A percentile compares a stretch with the other conserved stretches of the same genome.
Evolutionary conservation across 92 coral and sea anemone genomes (phyloP).

Genomic region (Zoanthus solanderi): DNA sequence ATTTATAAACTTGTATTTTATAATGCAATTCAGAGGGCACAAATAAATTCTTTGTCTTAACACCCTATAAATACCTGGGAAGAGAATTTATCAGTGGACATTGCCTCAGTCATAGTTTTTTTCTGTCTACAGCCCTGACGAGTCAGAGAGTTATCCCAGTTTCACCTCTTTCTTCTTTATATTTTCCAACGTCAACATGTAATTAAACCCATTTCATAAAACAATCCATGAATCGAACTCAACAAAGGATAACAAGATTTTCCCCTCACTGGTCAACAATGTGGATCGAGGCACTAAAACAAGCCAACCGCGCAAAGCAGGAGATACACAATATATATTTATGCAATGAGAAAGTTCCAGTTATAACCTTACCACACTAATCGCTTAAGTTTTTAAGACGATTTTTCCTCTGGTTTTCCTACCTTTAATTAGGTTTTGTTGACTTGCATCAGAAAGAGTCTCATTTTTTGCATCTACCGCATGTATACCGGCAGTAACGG

Average conservation of each 20-base stretch:
- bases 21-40: no score
- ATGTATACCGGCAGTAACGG: background rate
- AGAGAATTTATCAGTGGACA: background rate
- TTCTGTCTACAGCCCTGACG: no score
- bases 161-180: no score
- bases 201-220: no score
- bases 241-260: no score
- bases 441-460: background rate
- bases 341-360: background rate
- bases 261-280: background rate
- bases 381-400: background rate
- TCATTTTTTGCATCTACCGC: background rate
- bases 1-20: no score
- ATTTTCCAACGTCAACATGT: no score
- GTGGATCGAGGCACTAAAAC: background rate
- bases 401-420: background rate
- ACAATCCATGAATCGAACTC: no score
- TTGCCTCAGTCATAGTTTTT: background rate
- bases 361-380: background rate
- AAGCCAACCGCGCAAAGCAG: background rate
- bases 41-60: no score
- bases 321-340: background rate
- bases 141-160: no score
- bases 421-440: background rate
- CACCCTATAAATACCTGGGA: no score